Base-by-base conservation (phyloP, 2,888 invertebrate genomes). In the Gastracanthus pulcherrimus region DNA sequence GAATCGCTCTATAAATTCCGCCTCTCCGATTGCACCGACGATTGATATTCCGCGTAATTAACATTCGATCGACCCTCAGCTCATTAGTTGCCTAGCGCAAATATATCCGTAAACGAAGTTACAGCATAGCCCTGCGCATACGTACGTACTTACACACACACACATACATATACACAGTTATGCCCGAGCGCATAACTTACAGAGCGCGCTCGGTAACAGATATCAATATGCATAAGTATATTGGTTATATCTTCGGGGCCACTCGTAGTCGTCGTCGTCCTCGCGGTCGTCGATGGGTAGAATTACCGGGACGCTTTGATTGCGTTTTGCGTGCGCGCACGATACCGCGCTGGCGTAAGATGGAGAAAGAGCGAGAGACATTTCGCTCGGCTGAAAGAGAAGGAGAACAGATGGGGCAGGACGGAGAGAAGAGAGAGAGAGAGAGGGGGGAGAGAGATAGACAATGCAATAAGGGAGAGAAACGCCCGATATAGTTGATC, bases 401-500 rank as follows among this genome's bases (percentile, higher is more conserved):
- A n/a, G n/a, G 38, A 38, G 38, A 16, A 26, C 16, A 4, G 55
- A n/a, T n/a, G n/a, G 6, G 34, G 29, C 29, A n/a, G 19, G 41
- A 41, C n/a, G n/a, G 26, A 29, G 26, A 70, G 34, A 23, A 13
- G 19, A 41, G 55, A 55, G 16, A 11, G 1, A 55, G 55, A 60
- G 38, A 29, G 23, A 23, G 38, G 58, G 51, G 55, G 36, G 55
- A 72, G 66, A 55, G 34, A 51, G 48, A 69, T 13, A 51, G 75
- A 75, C 74, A 80, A 80, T 86, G 82, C 86, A 86, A 87, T 87
- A 86, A 87, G 86, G 86, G 84, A 87, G 75, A 86, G 76, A 82
- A 84, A 83, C 85, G 86, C 82, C 84, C 82, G 82, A 84, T 86
- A 87, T 83, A 86, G 62, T 64, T 31, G 89, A 90, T 90, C 89